phyloP scores from a whole-genome alignment of 2,113 vertebrate genomes.

The Daphoenositta chrysoptera region DNA sequence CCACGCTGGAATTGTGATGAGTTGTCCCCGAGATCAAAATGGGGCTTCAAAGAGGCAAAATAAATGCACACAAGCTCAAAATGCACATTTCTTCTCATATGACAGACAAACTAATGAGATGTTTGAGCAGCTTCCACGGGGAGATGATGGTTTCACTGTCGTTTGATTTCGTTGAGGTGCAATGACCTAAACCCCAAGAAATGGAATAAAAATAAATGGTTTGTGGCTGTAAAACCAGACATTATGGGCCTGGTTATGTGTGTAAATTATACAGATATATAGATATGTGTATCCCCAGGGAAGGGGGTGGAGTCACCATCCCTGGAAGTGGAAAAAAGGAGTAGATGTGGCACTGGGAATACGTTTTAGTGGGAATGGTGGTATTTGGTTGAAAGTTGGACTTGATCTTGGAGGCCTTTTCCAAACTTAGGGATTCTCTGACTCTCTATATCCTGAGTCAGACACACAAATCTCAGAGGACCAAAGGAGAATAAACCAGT shows the following conservation, averaged over 20 bases:
- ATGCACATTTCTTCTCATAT: background rate
- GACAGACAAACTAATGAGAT: background rate
- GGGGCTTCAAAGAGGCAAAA: background rate
- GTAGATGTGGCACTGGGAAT: background rate
- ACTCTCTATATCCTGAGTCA: background rate
- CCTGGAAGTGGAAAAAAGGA: background rate
- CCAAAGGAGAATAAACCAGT: background rate
- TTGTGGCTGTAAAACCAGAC: background rate
- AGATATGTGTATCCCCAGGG: background rate
- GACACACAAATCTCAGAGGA: background rate
- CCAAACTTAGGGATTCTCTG: background rate
- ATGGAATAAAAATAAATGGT: rapidly evolving
- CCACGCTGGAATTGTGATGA: background rate
- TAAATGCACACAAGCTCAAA: background rate
- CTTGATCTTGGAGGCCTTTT: background rate
- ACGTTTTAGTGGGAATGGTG: background rate
- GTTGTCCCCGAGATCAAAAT: background rate
- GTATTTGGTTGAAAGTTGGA: background rate
- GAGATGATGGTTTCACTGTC: background rate
- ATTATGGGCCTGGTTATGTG: background rate
- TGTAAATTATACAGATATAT: background rate
- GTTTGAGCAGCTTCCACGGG: background rate
- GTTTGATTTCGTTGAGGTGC: background rate
- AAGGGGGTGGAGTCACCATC: background rate
- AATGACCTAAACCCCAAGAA: background rate